Evolutionary conservation across 2,113 vertebrate genomes (phyloP).

Genomic region (Megaceryle maxima): DNA sequence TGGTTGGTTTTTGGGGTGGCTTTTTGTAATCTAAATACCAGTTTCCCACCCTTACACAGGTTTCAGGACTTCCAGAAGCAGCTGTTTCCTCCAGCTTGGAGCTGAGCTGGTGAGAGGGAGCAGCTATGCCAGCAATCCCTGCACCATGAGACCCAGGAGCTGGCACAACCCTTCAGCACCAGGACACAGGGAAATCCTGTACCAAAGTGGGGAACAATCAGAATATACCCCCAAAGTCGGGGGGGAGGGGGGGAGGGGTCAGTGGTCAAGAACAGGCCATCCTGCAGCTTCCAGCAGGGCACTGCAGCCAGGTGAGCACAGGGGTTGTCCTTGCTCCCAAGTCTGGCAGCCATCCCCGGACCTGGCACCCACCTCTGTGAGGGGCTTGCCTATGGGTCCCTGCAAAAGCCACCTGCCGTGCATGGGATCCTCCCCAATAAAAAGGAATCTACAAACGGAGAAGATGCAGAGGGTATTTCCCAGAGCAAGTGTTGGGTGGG

Average conservation of each 20-base stretch:
- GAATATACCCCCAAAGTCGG: background rate
- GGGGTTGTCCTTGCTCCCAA: too few species aligned
- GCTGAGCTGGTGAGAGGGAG: background rate
- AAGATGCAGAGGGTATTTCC: background rate
- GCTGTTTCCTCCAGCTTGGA: background rate
- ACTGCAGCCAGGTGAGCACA: background rate
- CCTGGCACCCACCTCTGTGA: too few species aligned
- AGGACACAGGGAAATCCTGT: fast-evolving
- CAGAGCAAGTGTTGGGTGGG: background rate
- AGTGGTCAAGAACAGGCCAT: background rate
- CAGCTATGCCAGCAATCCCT: background rate
- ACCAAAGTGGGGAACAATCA: background rate
- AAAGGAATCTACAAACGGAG: too few species aligned
- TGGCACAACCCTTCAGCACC: background rate
- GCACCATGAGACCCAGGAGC: background rate
- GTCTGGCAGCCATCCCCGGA: background rate
- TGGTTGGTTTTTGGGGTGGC: background rate
- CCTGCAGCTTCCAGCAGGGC: background rate
- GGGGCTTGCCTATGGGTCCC: background rate
- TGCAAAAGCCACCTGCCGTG: background rate
- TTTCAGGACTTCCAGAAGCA: background rate
- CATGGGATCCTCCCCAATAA: fast-evolving
- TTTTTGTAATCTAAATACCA: background rate
- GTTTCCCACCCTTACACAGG: background rate
- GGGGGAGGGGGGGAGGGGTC: too few species aligned